Evolutionary conservation across 2,113 vertebrate genomes (phyloP).

Genomic region (Sturnira hondurensis): DNA sequence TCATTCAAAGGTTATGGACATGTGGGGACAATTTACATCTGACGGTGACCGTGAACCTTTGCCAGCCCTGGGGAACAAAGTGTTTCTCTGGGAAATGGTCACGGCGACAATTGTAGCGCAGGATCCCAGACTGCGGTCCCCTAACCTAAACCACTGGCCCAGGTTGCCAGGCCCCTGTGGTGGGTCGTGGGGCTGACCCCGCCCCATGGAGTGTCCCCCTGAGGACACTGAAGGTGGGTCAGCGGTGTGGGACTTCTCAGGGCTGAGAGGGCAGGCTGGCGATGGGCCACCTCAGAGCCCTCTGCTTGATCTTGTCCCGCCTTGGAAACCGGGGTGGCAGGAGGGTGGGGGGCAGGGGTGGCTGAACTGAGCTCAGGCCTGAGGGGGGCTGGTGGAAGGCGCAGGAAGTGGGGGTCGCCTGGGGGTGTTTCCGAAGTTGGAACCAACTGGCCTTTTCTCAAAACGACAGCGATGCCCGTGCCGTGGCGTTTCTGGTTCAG

Average conservation of each 20-base stretch:
- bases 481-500: background rate
- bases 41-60: background rate
- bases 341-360: fast-evolving
- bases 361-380: fast-evolving
- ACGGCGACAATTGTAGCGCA: fast-evolving
- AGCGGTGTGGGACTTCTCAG: fast-evolving
- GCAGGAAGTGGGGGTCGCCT: too few relatives aligned
- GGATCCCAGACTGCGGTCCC: fast-evolving
- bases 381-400: fast-evolving
- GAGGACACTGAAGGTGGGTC: background rate
- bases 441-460: background rate
- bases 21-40: background rate
- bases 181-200: fast-evolving
- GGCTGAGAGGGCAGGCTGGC: too few relatives aligned
- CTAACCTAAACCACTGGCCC: fast-evolving
- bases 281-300: fast-evolving
- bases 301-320: fast-evolving
- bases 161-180: background rate
- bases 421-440: background rate
- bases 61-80: background rate
- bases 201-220: fast-evolving
- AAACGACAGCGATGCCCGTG: too few relatives aligned
- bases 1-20: background rate
- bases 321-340: background rate
- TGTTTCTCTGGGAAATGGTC: background rate